Percentiles rank a stretch among this genome's conserved stretches.
These are phyloP conservation scores for Caloenas nicobarica DNA, from an alignment of 2,113 vertebrate genomes.

Conservation along the genomic window DNA sequence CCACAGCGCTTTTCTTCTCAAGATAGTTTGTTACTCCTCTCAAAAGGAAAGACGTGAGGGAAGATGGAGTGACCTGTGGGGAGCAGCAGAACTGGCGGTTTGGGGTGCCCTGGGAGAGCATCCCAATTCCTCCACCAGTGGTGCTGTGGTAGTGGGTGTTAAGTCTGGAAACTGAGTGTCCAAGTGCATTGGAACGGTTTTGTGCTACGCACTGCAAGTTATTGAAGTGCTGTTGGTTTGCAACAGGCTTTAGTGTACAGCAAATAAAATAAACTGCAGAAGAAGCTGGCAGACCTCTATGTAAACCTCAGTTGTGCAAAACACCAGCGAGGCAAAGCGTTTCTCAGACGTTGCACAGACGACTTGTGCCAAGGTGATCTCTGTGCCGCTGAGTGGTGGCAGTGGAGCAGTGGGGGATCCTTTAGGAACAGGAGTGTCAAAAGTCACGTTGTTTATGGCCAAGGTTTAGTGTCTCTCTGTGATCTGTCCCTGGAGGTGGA, in stretches of 20 bases:
- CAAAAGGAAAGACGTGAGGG: background rate
- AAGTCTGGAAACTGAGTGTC: background rate
- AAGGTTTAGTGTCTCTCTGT: constrained; percentile 58
- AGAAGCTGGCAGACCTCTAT: background rate
- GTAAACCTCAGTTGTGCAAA: constrained; percentile 12
- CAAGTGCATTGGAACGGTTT: background rate
- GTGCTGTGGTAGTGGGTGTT: rapidly evolving
- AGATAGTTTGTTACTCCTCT: background rate
- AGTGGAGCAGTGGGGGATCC: background rate
- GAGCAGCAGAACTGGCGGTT: background rate
- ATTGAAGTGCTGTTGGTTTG: background rate
- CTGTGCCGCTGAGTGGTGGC: rapidly evolving
- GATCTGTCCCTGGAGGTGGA: constrained; percentile 62
- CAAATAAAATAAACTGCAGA: constrained; percentile 4
- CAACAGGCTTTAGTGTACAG: background rate
- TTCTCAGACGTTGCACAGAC: background rate
- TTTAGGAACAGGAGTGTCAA: background rate
- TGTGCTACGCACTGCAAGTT: background rate
- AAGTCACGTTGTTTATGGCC: constrained; percentile 44
- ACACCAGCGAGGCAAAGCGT: background rate
- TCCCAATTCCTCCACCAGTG: background rate
- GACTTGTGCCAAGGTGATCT: background rate
- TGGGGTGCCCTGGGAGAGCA: background rate
- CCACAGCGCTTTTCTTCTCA: background rate
- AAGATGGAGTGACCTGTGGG: background rate